Evolutionary conservation across 2,797 vertebrate genomes (phyloP).

Genomic region (Oceanodroma leucorhoa): DNA sequence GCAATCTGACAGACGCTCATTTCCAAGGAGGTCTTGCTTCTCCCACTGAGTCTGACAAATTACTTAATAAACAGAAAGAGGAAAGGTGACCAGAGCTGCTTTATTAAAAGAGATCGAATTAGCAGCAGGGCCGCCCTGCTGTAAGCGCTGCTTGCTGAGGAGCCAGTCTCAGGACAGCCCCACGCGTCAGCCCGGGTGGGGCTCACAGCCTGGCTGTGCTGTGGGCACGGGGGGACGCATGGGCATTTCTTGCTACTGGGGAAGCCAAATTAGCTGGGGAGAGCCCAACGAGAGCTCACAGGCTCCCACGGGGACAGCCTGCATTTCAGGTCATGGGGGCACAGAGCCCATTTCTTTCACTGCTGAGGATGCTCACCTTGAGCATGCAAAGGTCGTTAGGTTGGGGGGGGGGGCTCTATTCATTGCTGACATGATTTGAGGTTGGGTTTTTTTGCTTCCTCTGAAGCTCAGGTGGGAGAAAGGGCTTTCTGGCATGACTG

Average conservation of each 20-base stretch:
- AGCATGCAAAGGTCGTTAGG: not conserved
- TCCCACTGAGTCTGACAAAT: not conserved
- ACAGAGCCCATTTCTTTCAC: not conserved
- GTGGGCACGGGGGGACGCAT: fast-evolving
- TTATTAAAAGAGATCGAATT: not conserved
- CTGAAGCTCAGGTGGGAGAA: not conserved
- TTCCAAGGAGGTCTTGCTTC: not conserved
- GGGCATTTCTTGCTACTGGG: fast-evolving
- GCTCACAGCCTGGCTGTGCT: not conserved
- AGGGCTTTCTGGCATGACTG: not conserved
- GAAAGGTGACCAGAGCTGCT: not conserved
- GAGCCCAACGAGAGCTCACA: not conserved
- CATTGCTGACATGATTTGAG: not conserved
- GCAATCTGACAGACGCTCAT: not conserved
- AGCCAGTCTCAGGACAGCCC: not conserved
- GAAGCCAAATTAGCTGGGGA: fast-evolving
- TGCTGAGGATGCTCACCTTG: not conserved
- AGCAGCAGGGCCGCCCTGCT: not conserved
- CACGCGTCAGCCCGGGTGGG: fast-evolving
- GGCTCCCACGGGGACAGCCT: not conserved
- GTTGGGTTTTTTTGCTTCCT: not conserved
- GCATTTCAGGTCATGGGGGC: not conserved
- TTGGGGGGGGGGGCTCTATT: not conserved
- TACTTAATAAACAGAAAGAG: not conserved
- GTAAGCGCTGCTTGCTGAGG: not conserved